Evolutionary conservation across 2,797 vertebrate genomes (phyloP), one percentile per base, ranked within the genome.

Genomic region (Sebastes minor): DNA sequence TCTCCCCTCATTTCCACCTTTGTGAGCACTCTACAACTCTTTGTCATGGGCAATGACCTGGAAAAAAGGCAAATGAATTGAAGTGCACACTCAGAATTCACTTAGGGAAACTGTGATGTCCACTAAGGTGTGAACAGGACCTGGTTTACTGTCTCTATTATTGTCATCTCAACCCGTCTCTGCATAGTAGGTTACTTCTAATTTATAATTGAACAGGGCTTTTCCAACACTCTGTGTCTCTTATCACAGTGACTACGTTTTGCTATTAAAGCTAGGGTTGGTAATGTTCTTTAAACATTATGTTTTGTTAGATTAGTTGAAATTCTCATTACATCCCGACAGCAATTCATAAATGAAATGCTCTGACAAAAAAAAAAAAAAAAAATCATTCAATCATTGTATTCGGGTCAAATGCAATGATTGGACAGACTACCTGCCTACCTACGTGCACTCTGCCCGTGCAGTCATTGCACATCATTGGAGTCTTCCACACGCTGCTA

Each of bases 31-130:
- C 28, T 30, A 28, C 57, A 78, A 63, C 81, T 75, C 49, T 59
- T 30, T 71, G 49, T 80, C 68, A 66, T 38, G 42, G 20, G 62
- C 68, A 65, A 56, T 78, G 80, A 79, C 61, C 74, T 75, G 64
- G 57, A 83, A 80, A 76, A 81, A 67, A 53, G 52, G 59, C 25
- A 75, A 67, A 82, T 78, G 14, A 84, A 67, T 25, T 69, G 4
- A 84, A 71, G 66, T 46, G 46, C 71, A 32, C 52, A 75, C 42
- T 66, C 71, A 81, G 64, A 25, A 52, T 74, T 72, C 28, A 68
- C 33, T 57, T 10, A 38, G 2, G 18, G 28, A 65, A 81, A 66
- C 12, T 33, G 27, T 38, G 69, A 65, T 64, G 59, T 67, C 60
- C 73, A 66, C 38, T 25, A 30, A 79, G 42, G 33, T 57, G 33